Conservation (phyloP, 2,797 vertebrate genomes). For the Helostoma temminkii region DNA sequence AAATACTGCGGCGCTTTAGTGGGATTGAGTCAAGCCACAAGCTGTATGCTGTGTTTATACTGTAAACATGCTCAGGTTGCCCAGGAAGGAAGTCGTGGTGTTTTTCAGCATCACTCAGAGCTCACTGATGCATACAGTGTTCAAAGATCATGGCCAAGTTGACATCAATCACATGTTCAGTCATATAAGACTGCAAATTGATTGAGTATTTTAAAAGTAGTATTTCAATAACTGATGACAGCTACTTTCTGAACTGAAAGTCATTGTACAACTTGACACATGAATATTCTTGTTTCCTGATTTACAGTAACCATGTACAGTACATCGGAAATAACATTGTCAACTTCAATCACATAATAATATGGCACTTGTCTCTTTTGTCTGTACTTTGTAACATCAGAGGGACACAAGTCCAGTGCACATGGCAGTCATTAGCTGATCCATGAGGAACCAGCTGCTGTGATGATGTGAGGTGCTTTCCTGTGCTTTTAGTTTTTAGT, state of each 20-base stretch:
- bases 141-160: slow-evolving; percentile 8
- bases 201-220: too few relatives aligned
- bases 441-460: slow-evolving; percentile 48
- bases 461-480: slow-evolving; percentile 30
- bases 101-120: slow-evolving; percentile 19
- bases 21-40: slow-evolving; percentile 30
- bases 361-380: neutral
- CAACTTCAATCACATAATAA: slow-evolving; percentile 7
- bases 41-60: slow-evolving; percentile 39
- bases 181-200: neutral
- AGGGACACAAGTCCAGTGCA: slow-evolving; percentile 1
- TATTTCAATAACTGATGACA: neutral
- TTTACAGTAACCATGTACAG: neutral
- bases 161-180: neutral
- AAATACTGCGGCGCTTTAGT: slow-evolving; percentile 43
- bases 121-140: slow-evolving; percentile 19
- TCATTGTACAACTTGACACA: neutral
- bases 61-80: slow-evolving; percentile 36
- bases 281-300: neutral
- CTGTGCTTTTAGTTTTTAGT: slow-evolving; percentile 27
- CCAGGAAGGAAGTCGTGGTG: slow-evolving; percentile 29
- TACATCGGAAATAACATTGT: neutral
- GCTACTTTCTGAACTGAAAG: neutral
- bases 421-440: slow-evolving; percentile 35
- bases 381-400: slow-evolving; percentile 13